Evolutionary conservation across 2,888 invertebrate species (phyloP).

Genomic region (Netelia fuscicornis): DNA sequence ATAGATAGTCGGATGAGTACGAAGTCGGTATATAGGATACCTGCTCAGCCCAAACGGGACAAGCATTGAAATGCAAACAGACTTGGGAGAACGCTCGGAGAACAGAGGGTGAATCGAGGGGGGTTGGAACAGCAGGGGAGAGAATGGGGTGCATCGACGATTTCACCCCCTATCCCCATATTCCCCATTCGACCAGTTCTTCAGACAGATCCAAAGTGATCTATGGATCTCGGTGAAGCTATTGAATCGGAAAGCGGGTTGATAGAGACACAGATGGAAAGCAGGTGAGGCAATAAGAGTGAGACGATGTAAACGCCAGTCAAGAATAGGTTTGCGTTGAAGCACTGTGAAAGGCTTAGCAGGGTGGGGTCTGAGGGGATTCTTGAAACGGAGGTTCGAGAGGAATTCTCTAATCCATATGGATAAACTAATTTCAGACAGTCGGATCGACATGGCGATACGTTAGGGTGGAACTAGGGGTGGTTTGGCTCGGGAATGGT

Average conservation of each 20-base stretch:
- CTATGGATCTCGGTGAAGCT: conserved; percentile 35
- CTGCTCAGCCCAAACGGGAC: not conserved
- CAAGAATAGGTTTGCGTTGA: conserved; percentile 8
- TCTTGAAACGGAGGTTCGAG: conserved; percentile 65
- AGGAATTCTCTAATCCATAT: conserved; percentile 78
- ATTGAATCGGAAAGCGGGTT: conserved; percentile 57
- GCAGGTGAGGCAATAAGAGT: conserved; percentile 44
- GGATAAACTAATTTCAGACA: conserved; percentile 81
- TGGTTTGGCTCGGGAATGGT: too few relatives aligned
- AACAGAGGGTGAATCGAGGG: conserved; percentile 18
- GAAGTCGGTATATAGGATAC: not conserved
- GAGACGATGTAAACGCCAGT: conserved; percentile 38
- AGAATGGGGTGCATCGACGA: not conserved
- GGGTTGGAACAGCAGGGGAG: not conserved
- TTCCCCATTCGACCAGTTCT: conserved; percentile 23
- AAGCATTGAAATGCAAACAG: conserved; percentile 55
- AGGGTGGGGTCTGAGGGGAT: conserved; percentile 74
- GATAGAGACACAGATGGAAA: conserved; percentile 52
- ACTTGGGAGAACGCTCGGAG: conserved; percentile 21
- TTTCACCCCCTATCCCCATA: conserved; percentile 17
- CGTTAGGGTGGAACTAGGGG: conserved; percentile 11
- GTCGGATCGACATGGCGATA: conserved; percentile 68
- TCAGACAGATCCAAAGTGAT: conserved; percentile 37
- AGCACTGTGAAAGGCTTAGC: conserved; percentile 65
- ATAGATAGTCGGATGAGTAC: not conserved